Percentiles rank a stretch among this genome's conserved stretches.
These are phyloP conservation scores for Sphinx pinastri DNA, from an alignment of 2,888 invertebrate genomes.

Conservation along the genomic window DNA sequence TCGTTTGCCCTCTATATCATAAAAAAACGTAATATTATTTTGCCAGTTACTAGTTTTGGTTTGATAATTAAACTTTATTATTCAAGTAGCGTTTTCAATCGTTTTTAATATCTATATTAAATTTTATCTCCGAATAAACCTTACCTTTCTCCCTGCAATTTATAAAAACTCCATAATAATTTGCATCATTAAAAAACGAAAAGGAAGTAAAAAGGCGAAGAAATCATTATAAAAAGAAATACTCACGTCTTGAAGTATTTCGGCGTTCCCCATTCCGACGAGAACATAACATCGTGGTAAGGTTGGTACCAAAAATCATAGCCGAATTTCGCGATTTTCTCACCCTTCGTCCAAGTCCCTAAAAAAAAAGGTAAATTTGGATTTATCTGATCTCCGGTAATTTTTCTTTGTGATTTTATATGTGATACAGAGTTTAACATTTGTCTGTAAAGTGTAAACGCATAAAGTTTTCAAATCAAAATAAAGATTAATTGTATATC, in stretches of 20 bases:
- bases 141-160: not conserved
- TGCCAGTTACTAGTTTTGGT: no score
- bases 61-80: no score
- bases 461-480: no score
- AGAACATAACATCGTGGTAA: constrained; percentile 93
- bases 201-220: not conserved
- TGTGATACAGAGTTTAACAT: no score
- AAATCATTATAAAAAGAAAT: constrained; percentile 46
- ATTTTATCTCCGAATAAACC: no score
- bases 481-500: no score
- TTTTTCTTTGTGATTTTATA: no score
- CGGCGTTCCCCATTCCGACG: constrained; percentile 97
- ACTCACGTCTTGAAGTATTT: constrained; percentile 88
- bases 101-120: no score
- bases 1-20: no score
- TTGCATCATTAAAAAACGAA: not conserved
- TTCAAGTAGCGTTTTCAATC: no score
- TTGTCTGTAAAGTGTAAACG: no score
- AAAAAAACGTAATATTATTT: no score
- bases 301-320: constrained; percentile 99
- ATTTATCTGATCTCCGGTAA: not conserved
- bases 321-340: constrained; percentile 88
- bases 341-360: constrained; percentile 91
- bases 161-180: constrained; percentile 4
- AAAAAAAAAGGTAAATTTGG: constrained; percentile 29